A percentile compares a stretch with the other conserved stretches of the same genome.
phyloP scores from a whole-genome alignment of 2,797 vertebrate species.

The Clarias platycephalus region DNA sequence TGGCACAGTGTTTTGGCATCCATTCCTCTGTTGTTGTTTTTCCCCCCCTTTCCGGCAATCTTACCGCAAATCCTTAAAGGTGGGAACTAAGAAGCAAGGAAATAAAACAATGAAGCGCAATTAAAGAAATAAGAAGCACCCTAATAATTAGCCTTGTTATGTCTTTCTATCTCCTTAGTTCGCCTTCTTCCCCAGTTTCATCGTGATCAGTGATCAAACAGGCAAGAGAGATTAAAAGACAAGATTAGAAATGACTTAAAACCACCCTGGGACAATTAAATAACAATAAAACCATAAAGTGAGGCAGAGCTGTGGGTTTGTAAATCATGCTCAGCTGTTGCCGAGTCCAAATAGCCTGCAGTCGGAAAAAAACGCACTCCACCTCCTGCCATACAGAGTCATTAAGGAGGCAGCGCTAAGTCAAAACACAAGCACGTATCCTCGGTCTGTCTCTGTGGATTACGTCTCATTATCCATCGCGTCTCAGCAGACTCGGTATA shows the following conservation, averaged over 20 bases:
- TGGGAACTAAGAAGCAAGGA: background rate
- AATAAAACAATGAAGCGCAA: constrained; percentile 2
- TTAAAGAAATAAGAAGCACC: constrained; percentile 21
- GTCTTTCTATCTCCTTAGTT: background rate
- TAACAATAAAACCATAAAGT: constrained; percentile 62
- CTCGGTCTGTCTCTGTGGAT: background rate
- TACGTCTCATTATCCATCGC: constrained; percentile 12
- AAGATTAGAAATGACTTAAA: constrained; percentile 51
- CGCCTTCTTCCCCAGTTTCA: background rate
- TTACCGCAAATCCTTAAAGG: background rate
- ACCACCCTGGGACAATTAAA: constrained; percentile 52
- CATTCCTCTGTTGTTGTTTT: background rate
- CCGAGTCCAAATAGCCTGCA: background rate
- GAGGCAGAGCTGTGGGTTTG: constrained; percentile 61
- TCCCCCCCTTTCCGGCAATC: background rate
- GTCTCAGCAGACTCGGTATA: constrained; percentile 23
- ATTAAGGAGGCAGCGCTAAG: background rate
- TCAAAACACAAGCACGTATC: background rate
- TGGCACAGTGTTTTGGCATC: constrained; percentile 16
- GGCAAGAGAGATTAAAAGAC: constrained; percentile 38
- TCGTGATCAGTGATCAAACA: constrained; percentile 66
- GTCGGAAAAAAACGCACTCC: background rate
- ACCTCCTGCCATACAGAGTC: background rate
- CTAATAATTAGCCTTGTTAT: background rate
- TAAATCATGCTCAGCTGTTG: constrained; percentile 33